Evolutionary conservation across 2,113 vertebrate species (phyloP).

Genomic region (Nanorana parkeri): DNA sequence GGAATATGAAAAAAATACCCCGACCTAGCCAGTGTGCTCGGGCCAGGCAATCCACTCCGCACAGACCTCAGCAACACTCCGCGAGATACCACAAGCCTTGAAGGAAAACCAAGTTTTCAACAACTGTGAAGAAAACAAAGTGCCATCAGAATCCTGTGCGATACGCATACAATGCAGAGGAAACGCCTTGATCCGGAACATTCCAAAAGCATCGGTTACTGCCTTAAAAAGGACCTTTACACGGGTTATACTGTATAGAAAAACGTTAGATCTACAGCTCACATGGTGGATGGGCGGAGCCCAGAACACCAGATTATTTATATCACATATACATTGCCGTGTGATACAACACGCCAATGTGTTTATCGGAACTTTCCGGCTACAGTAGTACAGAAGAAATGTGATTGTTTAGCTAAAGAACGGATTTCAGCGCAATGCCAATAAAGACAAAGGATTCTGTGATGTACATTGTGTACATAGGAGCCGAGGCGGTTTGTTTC

Average conservation of each 20-base stretch:
- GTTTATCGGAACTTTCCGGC: no score
- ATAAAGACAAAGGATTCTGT: no score
- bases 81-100: background rate
- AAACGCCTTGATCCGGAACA: background rate
- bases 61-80: background rate
- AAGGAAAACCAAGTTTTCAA: background rate
- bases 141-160: slow-evolving; percentile 9
- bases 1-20: slow-evolving; percentile 76
- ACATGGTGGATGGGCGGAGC: background rate
- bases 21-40: background rate
- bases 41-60: background rate
- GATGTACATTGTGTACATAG: no score
- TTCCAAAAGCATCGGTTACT: background rate
- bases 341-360: no score
- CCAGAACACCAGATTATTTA: no score
- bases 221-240: slow-evolving; percentile 4
- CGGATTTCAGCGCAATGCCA: no score
- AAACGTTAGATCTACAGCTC: background rate
- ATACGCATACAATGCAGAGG: background rate
- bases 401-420: no score
- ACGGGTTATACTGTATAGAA: background rate
- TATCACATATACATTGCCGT: no score
- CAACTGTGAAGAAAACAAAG: background rate
- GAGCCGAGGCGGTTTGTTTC: no score
- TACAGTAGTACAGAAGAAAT: no score